Conservation (phyloP, 2,113 vertebrate species). For the Lonchura striata region DNA sequence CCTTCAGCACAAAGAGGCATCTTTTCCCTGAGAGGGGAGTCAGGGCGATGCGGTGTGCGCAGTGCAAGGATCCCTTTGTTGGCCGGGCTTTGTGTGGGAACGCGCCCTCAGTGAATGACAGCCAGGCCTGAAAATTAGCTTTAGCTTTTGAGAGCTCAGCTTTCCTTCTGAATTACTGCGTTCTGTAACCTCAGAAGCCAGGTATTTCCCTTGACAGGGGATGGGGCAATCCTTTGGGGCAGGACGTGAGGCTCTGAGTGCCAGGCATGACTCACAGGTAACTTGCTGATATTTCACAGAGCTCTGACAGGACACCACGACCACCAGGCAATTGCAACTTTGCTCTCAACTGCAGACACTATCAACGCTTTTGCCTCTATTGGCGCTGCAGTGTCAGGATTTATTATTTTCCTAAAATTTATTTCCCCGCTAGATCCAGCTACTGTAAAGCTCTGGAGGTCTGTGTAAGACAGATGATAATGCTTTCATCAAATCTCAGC, state of each 20-base stretch:
- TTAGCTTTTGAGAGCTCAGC: conserved; percentile 16
- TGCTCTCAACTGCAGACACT: not conserved
- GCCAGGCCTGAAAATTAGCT: conserved; percentile 29
- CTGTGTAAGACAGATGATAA: conserved; percentile 13
- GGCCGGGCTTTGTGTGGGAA: not conserved
- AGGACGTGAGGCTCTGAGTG: not conserved
- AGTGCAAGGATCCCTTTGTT: conserved; percentile 40
- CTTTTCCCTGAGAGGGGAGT: conserved; percentile 7
- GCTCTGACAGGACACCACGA: not conserved
- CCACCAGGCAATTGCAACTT: not conserved
- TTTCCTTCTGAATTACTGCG: conserved; percentile 27
- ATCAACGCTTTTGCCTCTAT: not conserved
- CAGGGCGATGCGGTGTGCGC: rapidly evolving
- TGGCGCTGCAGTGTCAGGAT: not conserved
- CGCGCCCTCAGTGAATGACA: conserved; percentile 25
- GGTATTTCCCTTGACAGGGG: conserved; percentile 27
- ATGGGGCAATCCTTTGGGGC: not conserved
- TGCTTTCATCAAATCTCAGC: not conserved
- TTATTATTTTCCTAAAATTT: not conserved
- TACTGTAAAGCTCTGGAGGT: conserved; percentile 32
- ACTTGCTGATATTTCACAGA: not conserved
- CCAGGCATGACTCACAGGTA: not conserved
- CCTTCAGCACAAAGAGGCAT: conserved; percentile 36
- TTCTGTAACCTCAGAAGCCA: conserved; percentile 59
- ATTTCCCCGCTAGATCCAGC: not conserved